Base-by-base conservation (phyloP, 1,140 invertebrate species). In the Monomorium pharaonis region DNA sequence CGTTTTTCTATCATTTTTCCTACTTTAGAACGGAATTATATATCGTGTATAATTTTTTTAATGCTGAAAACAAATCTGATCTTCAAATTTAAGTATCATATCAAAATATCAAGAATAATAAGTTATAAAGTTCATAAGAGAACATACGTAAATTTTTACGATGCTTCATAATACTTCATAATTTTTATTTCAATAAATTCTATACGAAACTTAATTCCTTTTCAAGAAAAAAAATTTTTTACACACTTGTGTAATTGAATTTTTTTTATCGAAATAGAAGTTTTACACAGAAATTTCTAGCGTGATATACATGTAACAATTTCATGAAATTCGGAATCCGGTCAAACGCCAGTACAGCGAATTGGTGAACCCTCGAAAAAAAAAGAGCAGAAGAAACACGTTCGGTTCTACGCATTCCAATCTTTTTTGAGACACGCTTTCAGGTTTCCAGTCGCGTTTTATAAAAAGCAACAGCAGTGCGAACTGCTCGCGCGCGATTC, bases 401-500 rank as follows among this genome's bases (percentile, higher is more conserved):
- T 21, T 24, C 9, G 9, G 7, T 16, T 7, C 27, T 30, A 44
- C 16, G 24, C 27, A 42, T 51, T 27, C 21, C 9, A 49, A 18
- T 56, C 30, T 76, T 69, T 72, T 62, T 30, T 10, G 51, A 21
- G 69, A 44, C 24, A 30, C 12, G 51, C 44, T 58, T 54, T 58
- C n/a, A 37, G 12, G 42, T 81, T 44, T 21, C 24, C 24, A 72
- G 18, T 60, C 24, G 51, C 4, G 21, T 44, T 74, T 69, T 67
- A 18, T 67, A 67, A 88, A 85, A 88, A 85, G 27, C 2, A 27
- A 21, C 30, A 42, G 27, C 33, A 30, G 42, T 42, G 67, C 42
- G 56, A 92, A 90, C 92, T 42, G 56, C 86, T 87, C 88, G 91
- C 92, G 91, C 91, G 91, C 92, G 90, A 92, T 86, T 90, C 88